Base-by-base conservation (phyloP, 2,888 invertebrate species). In the Autographa gamma region DNA sequence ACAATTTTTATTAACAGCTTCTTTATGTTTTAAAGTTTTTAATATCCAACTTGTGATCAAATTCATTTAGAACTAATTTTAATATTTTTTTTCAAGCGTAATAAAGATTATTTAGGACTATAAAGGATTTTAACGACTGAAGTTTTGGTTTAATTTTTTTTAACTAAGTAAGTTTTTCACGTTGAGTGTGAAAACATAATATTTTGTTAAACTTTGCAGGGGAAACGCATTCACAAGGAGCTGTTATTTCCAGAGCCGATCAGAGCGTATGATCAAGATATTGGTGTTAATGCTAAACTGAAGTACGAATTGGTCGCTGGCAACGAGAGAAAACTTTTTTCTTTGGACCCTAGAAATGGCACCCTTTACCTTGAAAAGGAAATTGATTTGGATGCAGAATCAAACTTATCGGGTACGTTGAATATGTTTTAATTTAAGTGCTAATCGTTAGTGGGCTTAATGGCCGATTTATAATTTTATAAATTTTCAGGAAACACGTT, bases 231-330 rank as follows among this genome's bases (percentile, higher is more conserved):
- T 60, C 97, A 98, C 85, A 96, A 97, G 79, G 97, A 97, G 76
- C 92, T 98, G 1, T 92, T 96, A 66, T 97, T 98, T 86, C 95
- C 96, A 6, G 97, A 97, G 0, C 96, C 97, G 2, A 98, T 98
- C 60, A 96, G 96, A 81, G 98, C 98, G 0, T 97, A 96, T 78
- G 98, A 98, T 91, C 98, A 98, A 90, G 98, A 98, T 89, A 86
- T 96, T 2, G 98, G 97, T 0, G 96, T 98, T 58, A 97, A 97
- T 81, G 96, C 97, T 0, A 96, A 97, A 0, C 95, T 98, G 0
- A 96, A 97, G 0, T 98, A 98, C 89, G 98, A 98, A 78, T 97
- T 98, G 62, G 96, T 98, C 31, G 96, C 98, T 2, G 98, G 98
- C 0, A 98, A 98, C 86, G 98, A 98, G 66, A 95, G 97, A 0